These are phyloP conservation scores for Zophobas morio DNA, from an alignment of 1,140 invertebrate genomes.

Conservation along the genomic window DNA sequence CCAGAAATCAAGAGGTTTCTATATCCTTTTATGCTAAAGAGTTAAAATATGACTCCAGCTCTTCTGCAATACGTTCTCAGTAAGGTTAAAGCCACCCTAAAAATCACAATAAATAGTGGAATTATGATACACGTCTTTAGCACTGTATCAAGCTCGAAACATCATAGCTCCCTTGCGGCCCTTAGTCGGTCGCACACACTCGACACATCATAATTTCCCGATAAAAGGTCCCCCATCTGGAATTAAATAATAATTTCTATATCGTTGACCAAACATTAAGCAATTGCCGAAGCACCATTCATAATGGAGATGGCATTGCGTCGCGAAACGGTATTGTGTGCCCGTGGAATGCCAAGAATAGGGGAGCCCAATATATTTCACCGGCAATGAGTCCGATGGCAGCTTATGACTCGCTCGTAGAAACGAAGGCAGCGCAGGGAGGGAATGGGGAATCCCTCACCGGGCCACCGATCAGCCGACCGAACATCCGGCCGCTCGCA, in stretches of 20 bases:
- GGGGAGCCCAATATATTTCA: slow-evolving; percentile 57
- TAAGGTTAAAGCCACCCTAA: too few relatives aligned
- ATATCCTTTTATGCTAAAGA: too few relatives aligned
- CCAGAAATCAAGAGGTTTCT: too few relatives aligned
- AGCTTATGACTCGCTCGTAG: slow-evolving; percentile 52
- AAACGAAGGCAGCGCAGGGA: slow-evolving; percentile 50
- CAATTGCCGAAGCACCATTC: slow-evolving; percentile 54
- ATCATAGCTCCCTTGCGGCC: background rate
- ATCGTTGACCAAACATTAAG: slow-evolving; percentile 60
- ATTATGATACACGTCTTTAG: too few relatives aligned
- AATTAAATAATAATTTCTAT: slow-evolving; percentile 61
- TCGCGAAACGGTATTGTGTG: slow-evolving; percentile 51
- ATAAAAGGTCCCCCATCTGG: slow-evolving; percentile 38
- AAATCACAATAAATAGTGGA: too few relatives aligned
- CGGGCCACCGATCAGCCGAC: slow-evolving; percentile 56
- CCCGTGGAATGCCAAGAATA: slow-evolving; percentile 53
- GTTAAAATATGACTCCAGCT: too few relatives aligned
- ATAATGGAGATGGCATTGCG: slow-evolving; percentile 51
- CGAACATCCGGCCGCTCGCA: slow-evolving; percentile 55
- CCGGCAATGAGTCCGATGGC: slow-evolving; percentile 57
- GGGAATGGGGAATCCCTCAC: slow-evolving; percentile 52
- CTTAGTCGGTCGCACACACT: slow-evolving; percentile 9
- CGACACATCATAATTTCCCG: slow-evolving; percentile 48
- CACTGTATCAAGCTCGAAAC: too few relatives aligned
- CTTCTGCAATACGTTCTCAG: too few relatives aligned